Conservation (phyloP, 2,888 invertebrate species). For the Eupithecia inturbata region DNA sequence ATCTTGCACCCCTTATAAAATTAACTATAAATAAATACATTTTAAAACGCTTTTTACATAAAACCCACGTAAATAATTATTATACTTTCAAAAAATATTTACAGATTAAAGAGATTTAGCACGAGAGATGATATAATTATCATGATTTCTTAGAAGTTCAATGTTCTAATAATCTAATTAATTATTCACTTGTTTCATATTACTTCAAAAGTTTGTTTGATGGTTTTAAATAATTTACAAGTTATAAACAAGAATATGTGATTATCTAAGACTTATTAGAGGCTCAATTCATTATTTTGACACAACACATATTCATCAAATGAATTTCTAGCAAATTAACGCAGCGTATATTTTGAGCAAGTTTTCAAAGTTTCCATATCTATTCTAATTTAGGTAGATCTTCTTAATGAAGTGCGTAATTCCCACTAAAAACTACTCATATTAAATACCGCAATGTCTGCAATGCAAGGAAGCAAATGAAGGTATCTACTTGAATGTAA, state of each 20-base stretch:
- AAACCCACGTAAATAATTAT: not conserved
- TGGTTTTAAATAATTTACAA: constrained; percentile 17
- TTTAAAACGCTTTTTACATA: constrained; percentile 21
- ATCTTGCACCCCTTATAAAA: constrained; percentile 41
- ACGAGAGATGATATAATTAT: not conserved
- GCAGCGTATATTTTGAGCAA: constrained; percentile 6
- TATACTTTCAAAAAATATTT: constrained; percentile 12
- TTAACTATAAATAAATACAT: constrained; percentile 26
- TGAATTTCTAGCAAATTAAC: not conserved
- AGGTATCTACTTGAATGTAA: not conserved
- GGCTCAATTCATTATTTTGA: constrained; percentile 7
- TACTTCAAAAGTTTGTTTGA: constrained; percentile 11
- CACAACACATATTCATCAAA: constrained; percentile 9
- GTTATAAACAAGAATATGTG: constrained; percentile 14
- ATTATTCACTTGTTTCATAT: constrained; percentile 8
- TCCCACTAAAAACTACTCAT: not conserved
- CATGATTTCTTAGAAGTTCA: not conserved
- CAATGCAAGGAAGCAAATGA: no score
- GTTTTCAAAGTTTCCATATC: not conserved
- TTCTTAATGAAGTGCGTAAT: not conserved
- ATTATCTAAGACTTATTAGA: constrained; percentile 1
- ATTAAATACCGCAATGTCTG: not conserved
- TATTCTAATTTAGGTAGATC: not conserved
- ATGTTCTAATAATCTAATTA: constrained; percentile 4
- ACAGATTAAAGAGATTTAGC: constrained; percentile 2